phyloP scores from a whole-genome alignment of 2,888 invertebrate species.

The Plagiodera versicolora region DNA sequence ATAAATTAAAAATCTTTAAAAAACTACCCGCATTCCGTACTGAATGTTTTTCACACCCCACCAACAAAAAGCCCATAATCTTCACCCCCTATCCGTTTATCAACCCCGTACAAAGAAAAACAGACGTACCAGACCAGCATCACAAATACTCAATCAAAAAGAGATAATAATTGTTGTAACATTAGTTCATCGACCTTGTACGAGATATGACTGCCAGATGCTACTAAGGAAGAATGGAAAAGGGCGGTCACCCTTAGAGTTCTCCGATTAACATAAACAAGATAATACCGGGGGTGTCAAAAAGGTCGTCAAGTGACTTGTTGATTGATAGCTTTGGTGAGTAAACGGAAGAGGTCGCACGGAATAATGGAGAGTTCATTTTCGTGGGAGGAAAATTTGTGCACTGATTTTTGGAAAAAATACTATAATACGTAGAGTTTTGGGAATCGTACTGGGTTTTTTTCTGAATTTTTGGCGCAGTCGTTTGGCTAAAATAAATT shows the following conservation, averaged over 20 bases:
- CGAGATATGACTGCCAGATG: constrained; percentile 9
- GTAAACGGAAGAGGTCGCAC: too few relatives aligned
- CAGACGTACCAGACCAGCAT: not conserved
- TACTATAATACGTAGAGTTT: too few relatives aligned
- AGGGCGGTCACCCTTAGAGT: constrained; percentile 11
- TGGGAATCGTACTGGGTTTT: too few relatives aligned
- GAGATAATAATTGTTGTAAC: constrained; percentile 9
- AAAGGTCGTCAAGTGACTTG: not conserved
- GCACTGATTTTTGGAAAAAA: too few relatives aligned
- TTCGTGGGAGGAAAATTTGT: too few relatives aligned
- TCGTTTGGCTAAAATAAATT: too few relatives aligned
- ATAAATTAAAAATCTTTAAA: too few relatives aligned
- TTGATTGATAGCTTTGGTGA: not conserved
- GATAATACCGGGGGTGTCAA: not conserved
- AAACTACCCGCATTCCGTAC: too few relatives aligned
- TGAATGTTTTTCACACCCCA: too few relatives aligned
- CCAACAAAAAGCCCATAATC: not conserved
- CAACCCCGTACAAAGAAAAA: not conserved
- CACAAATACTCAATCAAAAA: constrained; percentile 8
- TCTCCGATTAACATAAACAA: constrained; percentile 5
- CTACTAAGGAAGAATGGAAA: not conserved
- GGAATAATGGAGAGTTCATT: too few relatives aligned
- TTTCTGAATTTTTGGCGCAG: too few relatives aligned
- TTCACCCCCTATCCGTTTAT: not conserved
- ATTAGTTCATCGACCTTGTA: constrained; percentile 11